A percentile compares a stretch with the other conserved stretches of the same genome.
These are phyloP conservation scores for Polyodon spathula DNA, from an alignment of 2,113 vertebrate species.

Conservation along the genomic window DNA sequence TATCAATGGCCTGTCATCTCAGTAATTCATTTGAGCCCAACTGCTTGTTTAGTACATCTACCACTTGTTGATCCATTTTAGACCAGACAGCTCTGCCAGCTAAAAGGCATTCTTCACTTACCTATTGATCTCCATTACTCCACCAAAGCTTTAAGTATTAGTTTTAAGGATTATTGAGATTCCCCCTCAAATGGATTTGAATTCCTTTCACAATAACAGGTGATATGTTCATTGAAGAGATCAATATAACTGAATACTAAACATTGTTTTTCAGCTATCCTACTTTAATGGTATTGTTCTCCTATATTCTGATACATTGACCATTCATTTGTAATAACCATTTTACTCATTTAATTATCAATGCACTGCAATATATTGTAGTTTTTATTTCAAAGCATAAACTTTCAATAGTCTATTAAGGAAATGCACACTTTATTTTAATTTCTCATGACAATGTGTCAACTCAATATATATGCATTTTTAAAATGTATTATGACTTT, in stretches of 20 bases:
- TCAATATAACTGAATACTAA: conserved; percentile 41
- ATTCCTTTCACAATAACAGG: conserved; percentile 64
- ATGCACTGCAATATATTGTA: too few species aligned
- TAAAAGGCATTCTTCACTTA: conserved; percentile 68
- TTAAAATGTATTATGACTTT: too few species aligned
- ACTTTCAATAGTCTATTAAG: too few species aligned
- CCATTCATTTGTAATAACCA: too few species aligned
- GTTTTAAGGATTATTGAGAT: conserved; percentile 80
- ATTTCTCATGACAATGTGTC: too few species aligned
- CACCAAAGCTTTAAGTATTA: conserved; percentile 75
- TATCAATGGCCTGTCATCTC: conserved; percentile 21
- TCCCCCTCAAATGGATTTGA: conserved; percentile 71
- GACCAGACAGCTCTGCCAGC: conserved; percentile 59
- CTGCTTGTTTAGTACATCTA: conserved; percentile 49
- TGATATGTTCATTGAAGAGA: conserved; percentile 70
- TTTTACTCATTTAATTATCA: too few species aligned
- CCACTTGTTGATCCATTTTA: conserved; percentile 56
- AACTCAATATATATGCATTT: too few species aligned
- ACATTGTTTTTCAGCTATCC: too few species aligned
- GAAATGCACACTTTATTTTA: too few species aligned
- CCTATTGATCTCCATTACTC: conserved; percentile 73
- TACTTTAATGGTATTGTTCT: too few species aligned
- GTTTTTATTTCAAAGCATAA: too few species aligned
- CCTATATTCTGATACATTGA: too few species aligned
- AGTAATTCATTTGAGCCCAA: conserved; percentile 21